Evolutionary conservation across 2,888 invertebrate species (phyloP).

Genomic region (Dicycla oo): DNA sequence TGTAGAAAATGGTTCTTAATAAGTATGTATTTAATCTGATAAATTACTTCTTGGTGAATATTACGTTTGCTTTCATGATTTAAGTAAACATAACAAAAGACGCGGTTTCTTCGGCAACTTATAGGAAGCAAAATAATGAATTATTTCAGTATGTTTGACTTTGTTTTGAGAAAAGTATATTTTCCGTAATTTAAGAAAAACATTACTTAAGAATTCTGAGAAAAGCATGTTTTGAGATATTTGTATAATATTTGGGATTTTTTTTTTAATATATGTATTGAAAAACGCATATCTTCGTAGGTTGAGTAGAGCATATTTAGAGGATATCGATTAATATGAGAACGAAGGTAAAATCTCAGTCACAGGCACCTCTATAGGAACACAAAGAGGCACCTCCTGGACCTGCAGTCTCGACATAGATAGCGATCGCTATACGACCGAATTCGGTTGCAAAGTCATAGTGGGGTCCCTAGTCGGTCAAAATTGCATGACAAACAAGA

Average conservation of each 20-base stretch:
- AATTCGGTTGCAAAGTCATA: too few species aligned
- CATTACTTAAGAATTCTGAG: too few species aligned
- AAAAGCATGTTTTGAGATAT: too few species aligned
- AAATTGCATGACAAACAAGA: too few species aligned
- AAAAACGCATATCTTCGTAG: background rate
- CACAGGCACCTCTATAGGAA: conserved; percentile 2
- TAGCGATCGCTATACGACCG: too few species aligned
- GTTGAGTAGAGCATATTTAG: background rate
- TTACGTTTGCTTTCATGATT: background rate
- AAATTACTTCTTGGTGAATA: background rate
- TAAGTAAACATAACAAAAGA: background rate
- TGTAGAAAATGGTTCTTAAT: conserved; percentile 6
- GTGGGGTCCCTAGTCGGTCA: too few species aligned
- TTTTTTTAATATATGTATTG: too few species aligned
- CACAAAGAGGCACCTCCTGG: conserved; percentile 36
- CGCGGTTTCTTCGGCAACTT: background rate
- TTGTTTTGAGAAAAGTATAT: background rate
- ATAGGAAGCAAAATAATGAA: background rate
- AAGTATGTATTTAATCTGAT: conserved; percentile 6
- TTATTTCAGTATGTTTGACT: background rate
- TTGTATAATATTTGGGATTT: too few species aligned
- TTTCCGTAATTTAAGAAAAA: too few species aligned
- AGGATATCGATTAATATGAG: conserved; percentile 5
- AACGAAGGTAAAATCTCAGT: background rate
- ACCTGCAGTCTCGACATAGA: too few species aligned